Evolutionary conservation across 2,888 invertebrate species (phyloP).

Genomic region (Epinotia bilunana): DNA sequence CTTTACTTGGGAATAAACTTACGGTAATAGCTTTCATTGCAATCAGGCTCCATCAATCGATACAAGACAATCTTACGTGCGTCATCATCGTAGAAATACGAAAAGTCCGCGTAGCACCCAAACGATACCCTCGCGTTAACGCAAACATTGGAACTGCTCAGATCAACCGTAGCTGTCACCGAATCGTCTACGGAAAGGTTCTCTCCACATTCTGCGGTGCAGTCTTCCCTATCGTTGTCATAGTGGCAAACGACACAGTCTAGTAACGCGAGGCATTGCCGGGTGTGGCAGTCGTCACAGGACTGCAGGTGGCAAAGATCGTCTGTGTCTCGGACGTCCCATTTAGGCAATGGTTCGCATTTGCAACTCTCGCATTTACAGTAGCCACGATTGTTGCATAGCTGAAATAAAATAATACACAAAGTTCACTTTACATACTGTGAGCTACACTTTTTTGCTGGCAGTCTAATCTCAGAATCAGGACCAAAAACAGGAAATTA

Average conservation of each 20-base stretch:
- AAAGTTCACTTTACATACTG: background rate
- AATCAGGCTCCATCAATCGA: slow-evolving; percentile 24
- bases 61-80: slow-evolving; percentile 11
- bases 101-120: slow-evolving; percentile 36
- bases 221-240: slow-evolving; percentile 6
- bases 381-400: slow-evolving; percentile 30
- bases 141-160: slow-evolving; percentile 12
- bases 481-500: background rate
- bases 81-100: slow-evolving; percentile 27
- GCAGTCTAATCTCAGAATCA: too few relatives aligned
- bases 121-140: slow-evolving; percentile 23
- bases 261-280: slow-evolving; percentile 22
- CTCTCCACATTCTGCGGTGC: slow-evolving; percentile 7
- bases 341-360: slow-evolving; percentile 26
- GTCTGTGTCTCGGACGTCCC: slow-evolving; percentile 34
- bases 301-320: slow-evolving; percentile 9
- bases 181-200: background rate
- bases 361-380: slow-evolving; percentile 32
- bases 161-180: background rate
- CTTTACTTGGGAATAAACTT: slow-evolving; percentile 5
- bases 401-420: slow-evolving; percentile 28
- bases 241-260: slow-evolving; percentile 24
- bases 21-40: slow-evolving; percentile 36
- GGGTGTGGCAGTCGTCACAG: slow-evolving; percentile 23
- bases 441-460: background rate